Base-by-base conservation (phyloP, 2,888 invertebrate species). In the Agelastica alni region DNA sequence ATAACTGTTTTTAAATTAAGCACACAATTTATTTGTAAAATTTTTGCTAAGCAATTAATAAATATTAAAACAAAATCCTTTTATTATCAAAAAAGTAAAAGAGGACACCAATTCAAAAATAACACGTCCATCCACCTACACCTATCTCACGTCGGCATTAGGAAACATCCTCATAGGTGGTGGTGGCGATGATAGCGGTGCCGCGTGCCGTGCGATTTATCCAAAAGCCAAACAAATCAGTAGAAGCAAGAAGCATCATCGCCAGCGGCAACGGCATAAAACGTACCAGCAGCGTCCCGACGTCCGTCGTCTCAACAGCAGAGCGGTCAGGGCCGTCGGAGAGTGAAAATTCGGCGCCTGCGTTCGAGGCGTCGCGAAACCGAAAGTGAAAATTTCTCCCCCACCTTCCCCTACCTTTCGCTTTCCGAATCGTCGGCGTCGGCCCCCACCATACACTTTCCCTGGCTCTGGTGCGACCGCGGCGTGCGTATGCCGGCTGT, bases 331-430 rank as follows among this genome's bases (percentile, higher is more conserved):
- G 72, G 75, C 70, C 72, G 73, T 71, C 61, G 65, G 76, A 75
- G 71, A 76, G 75, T 70, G 75, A 77, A 77, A 73, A 74, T 68
- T 66, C 61, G 68, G 70, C 72, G 72, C 70, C 66, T 71, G 73
- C 75, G 73, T 72, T 72, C 48, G 34, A 31, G 18, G 20, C 51
- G 34, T 20, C 65, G 63, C 68, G 75, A 75, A 75, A 76, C 74
- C 71, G 78, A 78, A 77, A 78, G 77, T 77, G 75, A 76, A 76
- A 76, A 72, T 71, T 68, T 66, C 64, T 77, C 79, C 80, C 80
- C 79, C 71, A 67, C 79, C 80, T 81, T 79, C 83, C 83, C 83
- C 83, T 83, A 83, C 84, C 84, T 85, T 85, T 85, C 84, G 82
- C 83, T 85, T 85, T 84, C 83, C 82, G 82, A 67, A 64, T 45